These are phyloP conservation scores for Speoplatyrhinus poulsoni DNA, from an alignment of 2,113 vertebrate genomes.

Conservation along the genomic window DNA sequence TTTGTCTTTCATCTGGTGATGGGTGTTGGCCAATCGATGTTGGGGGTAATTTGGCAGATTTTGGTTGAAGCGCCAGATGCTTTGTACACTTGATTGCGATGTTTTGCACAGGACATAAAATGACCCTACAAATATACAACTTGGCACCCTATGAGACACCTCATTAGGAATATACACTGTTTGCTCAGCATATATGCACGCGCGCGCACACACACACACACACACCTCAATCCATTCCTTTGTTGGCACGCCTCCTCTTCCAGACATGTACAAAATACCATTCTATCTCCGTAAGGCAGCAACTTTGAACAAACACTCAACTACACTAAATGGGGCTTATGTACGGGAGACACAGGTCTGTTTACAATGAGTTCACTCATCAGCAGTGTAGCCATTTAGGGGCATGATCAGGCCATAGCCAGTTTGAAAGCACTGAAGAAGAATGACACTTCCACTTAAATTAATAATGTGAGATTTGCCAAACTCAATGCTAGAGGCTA, in stretches of 20 bases:
- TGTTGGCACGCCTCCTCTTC: slow-evolving; percentile 44
- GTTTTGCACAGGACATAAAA: slow-evolving; percentile 44
- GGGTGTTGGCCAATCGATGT: slow-evolving; percentile 39
- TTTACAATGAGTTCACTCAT: slow-evolving; percentile 37
- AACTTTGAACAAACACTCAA: slow-evolving; percentile 28
- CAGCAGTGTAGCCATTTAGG: slow-evolving; percentile 27
- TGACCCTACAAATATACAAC: slow-evolving; percentile 48
- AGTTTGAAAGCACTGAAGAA: slow-evolving; percentile 16
- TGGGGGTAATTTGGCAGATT: slow-evolving; percentile 48
- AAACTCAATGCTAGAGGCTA: slow-evolving; percentile 14
- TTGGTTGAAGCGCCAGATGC: slow-evolving; percentile 71
- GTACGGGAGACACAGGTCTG: slow-evolving; percentile 44
- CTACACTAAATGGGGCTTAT: slow-evolving; percentile 16
- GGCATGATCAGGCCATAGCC: slow-evolving; percentile 32
- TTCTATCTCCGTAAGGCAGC: slow-evolving; percentile 8
- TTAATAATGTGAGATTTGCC: slow-evolving; percentile 4
- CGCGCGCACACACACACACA: background rate
- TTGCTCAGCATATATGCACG: too few species aligned
- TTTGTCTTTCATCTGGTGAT: slow-evolving; percentile 71
- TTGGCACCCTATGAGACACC: slow-evolving; percentile 33
- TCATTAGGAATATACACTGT: background rate
- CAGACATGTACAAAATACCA: slow-evolving; percentile 3
- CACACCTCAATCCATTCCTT: background rate
- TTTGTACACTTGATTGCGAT: slow-evolving; percentile 66
- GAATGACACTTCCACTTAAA: slow-evolving; percentile 19